phyloP scores from a whole-genome alignment of 2,888 invertebrate species.

The Troides helena region DNA sequence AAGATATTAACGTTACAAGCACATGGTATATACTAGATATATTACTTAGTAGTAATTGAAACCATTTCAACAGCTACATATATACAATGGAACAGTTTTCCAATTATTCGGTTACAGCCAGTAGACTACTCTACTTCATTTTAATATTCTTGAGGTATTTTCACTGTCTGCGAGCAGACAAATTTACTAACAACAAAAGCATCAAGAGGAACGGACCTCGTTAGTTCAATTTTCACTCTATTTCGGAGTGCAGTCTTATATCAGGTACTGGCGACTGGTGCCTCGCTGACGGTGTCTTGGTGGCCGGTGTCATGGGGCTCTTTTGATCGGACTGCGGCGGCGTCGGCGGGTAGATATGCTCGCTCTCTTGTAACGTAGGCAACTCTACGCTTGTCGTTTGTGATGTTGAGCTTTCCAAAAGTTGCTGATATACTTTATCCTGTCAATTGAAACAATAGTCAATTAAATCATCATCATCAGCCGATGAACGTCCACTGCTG shows the following conservation, averaged over 20 bases:
- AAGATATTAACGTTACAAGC: too few relatives aligned
- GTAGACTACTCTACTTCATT: too few relatives aligned
- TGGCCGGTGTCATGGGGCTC: conserved; percentile 63
- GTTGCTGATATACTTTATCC: conserved; percentile 65
- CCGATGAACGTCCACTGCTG: too few relatives aligned
- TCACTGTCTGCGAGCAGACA: not conserved
- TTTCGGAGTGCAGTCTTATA: conserved; percentile 39
- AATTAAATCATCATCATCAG: not conserved
- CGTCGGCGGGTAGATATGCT: conserved; percentile 68
- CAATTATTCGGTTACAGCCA: too few relatives aligned
- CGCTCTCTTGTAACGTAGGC: conserved; percentile 44
- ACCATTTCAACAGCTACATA: too few relatives aligned
- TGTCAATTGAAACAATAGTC: conserved; percentile 32
- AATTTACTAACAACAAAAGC: conserved; percentile 1
- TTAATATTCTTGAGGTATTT: conserved; percentile 11
- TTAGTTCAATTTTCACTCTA: conserved; percentile 25
- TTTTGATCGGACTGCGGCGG: conserved; percentile 73
- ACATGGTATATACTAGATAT: too few relatives aligned
- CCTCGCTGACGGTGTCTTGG: conserved; percentile 61
- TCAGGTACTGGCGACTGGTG: conserved; percentile 43
- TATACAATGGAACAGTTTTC: too few relatives aligned
- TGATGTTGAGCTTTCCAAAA: conserved; percentile 44
- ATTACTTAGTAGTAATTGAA: too few relatives aligned
- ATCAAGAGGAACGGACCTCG: conserved; percentile 1
- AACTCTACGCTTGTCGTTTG: conserved; percentile 39